phyloP scores from a whole-genome alignment of 2,797 vertebrate species.

The Monodelphis domestica region DNA sequence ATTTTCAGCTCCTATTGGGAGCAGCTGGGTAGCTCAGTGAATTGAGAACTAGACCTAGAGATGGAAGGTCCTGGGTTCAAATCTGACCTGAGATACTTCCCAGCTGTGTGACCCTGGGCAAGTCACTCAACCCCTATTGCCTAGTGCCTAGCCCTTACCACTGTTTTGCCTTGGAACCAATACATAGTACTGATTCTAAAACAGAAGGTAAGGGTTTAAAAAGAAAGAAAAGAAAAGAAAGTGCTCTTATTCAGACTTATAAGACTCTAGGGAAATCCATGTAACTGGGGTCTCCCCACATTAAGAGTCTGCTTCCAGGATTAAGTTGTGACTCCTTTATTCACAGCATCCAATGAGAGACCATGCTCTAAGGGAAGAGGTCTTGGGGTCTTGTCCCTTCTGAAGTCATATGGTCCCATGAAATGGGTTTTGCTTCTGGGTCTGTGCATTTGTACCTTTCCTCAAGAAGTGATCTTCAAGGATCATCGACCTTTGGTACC shows the following conservation, averaged over 20 bases:
- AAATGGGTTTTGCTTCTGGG: neutral
- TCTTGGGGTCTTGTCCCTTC: neutral
- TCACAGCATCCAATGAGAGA: neutral
- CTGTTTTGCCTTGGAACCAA: too few relatives aligned
- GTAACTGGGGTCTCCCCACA: neutral
- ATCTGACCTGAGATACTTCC: too few relatives aligned
- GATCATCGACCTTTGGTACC: neutral
- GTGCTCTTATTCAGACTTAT: neutral
- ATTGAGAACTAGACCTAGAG: too few relatives aligned
- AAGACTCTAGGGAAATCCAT: neutral
- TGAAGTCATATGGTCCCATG: neutral
- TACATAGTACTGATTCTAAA: too few relatives aligned
- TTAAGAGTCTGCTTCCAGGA: neutral
- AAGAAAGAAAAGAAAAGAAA: too few relatives aligned
- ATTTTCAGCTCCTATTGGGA: too few relatives aligned
- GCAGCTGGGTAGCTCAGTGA: too few relatives aligned
- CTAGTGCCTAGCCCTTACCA: too few relatives aligned
- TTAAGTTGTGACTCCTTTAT: neutral
- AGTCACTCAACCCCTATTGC: too few relatives aligned
- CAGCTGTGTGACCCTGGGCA: too few relatives aligned
- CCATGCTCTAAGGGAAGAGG: neutral
- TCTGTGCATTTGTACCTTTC: neutral
- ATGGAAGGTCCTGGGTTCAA: too few relatives aligned
- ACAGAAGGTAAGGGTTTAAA: too few relatives aligned
- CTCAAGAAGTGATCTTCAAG: neutral